A percentile compares a stretch with the other conserved stretches of the same genome.
phyloP scores from a whole-genome alignment of 2,888 invertebrate genomes.

The Caenorhabditis panamensis region DNA sequence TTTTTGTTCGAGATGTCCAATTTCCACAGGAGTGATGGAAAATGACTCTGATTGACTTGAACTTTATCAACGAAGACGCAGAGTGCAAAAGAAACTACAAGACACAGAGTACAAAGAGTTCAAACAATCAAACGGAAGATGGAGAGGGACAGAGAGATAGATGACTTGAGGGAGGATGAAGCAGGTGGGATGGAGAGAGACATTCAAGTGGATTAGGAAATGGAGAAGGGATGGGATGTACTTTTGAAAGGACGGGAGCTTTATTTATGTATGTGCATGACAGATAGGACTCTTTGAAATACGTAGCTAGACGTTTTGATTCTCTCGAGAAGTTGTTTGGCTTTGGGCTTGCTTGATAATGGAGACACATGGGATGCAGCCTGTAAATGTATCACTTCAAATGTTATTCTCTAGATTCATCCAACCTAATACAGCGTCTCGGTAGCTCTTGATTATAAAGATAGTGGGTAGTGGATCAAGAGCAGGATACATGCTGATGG shows the following conservation, averaged over 20 bases:
- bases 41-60: too few relatives aligned
- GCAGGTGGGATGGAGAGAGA: background rate
- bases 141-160: background rate
- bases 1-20: background rate
- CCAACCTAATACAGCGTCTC: constrained; percentile 21
- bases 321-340: background rate
- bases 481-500: constrained; percentile 40
- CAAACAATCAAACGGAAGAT: constrained; percentile 28
- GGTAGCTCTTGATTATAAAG: constrained; percentile 39
- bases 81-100: constrained; percentile 2
- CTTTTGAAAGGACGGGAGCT: too few relatives aligned
- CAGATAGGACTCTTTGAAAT: too few relatives aligned
- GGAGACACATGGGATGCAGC: background rate
- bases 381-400: constrained; percentile 4
- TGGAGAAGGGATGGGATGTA: background rate
- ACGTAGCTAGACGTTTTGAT: background rate
- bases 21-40: too few relatives aligned
- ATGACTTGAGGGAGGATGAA: background rate
- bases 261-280: too few relatives aligned
- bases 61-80: constrained; percentile 7
- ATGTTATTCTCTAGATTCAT: background rate
- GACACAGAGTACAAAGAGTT: constrained; percentile 37
- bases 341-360: background rate
- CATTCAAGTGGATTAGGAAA: background rate
- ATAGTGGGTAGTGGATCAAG: constrained; percentile 47